Percentiles rank a stretch among this genome's conserved stretches.
phyloP scores from a whole-genome alignment of 1,140 invertebrate genomes.

The Agrilus planipennis region DNA sequence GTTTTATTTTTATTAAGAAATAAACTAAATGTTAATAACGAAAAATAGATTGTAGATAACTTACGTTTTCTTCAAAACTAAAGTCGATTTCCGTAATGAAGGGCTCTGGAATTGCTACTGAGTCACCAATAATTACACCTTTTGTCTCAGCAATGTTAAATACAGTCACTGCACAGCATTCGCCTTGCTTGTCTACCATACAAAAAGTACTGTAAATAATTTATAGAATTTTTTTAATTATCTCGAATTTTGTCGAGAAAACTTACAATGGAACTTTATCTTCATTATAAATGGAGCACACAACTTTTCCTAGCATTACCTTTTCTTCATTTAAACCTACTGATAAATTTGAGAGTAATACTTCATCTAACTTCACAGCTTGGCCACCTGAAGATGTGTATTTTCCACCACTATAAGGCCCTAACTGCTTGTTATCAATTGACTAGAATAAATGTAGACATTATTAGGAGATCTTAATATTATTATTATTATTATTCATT shows the following conservation, averaged over 20 bases:
- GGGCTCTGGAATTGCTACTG: slow-evolving; percentile 70
- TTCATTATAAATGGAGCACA: slow-evolving; percentile 62
- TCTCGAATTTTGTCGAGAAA: slow-evolving; percentile 2
- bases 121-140: slow-evolving; percentile 75
- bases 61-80: slow-evolving; percentile 46
- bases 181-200: slow-evolving; percentile 58
- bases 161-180: slow-evolving; percentile 61
- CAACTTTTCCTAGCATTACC: slow-evolving; percentile 66
- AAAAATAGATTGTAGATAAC: slow-evolving; percentile 17
- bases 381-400: slow-evolving; percentile 41
- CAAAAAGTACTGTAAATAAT: slow-evolving; percentile 61
- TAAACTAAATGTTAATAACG: too few relatives aligned
- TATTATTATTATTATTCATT: too few relatives aligned
- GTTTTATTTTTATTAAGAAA: too few relatives aligned
- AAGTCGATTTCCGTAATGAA: slow-evolving; percentile 50
- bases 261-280: slow-evolving; percentile 69
- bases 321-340: slow-evolving; percentile 51
- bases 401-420: slow-evolving; percentile 46
- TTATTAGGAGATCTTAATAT: too few relatives aligned
- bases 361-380: slow-evolving; percentile 40
- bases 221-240: slow-evolving; percentile 1
- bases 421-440: slow-evolving; percentile 45
- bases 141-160: slow-evolving; percentile 73
- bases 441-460: slow-evolving; percentile 35
- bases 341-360: slow-evolving; percentile 39